Conservation (phyloP, 2,113 vertebrate genomes). For the Tamias sibiricus region DNA sequence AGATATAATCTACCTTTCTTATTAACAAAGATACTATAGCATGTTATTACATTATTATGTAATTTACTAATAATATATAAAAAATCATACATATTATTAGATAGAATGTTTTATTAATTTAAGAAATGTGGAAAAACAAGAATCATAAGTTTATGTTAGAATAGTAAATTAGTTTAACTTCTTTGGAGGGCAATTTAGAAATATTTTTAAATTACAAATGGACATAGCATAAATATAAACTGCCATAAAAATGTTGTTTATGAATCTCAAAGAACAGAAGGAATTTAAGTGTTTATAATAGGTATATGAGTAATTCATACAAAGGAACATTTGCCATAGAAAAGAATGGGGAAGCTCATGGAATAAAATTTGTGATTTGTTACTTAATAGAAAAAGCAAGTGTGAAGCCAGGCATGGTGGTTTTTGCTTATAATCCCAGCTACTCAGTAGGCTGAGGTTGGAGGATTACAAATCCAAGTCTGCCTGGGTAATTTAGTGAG, state of each 20-base stretch:
- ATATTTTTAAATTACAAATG: neutral
- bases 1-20: neutral
- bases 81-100: too few relatives aligned
- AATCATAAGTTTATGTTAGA: neutral
- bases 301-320: neutral
- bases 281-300: neutral
- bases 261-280: neutral
- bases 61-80: neutral
- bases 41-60: neutral
- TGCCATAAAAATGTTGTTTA: neutral
- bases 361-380: neutral
- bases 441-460: too few relatives aligned
- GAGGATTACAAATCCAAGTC: too few relatives aligned
- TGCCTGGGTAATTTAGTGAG: too few relatives aligned
- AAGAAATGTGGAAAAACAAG: neutral
- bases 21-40: slow-evolving; percentile 8
- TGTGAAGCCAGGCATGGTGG: too few relatives aligned
- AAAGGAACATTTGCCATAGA: neutral
- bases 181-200: neutral
- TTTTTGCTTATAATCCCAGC: too few relatives aligned
- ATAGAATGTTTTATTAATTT: neutral
- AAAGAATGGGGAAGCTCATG: neutral
- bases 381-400: neutral
- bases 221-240: neutral
- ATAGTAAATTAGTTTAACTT: neutral